Percentiles rank a stretch among this genome's conserved stretches.
These are phyloP conservation scores for Thymallus thymallus DNA, from an alignment of 2,113 vertebrate species.

Conservation along the genomic window DNA sequence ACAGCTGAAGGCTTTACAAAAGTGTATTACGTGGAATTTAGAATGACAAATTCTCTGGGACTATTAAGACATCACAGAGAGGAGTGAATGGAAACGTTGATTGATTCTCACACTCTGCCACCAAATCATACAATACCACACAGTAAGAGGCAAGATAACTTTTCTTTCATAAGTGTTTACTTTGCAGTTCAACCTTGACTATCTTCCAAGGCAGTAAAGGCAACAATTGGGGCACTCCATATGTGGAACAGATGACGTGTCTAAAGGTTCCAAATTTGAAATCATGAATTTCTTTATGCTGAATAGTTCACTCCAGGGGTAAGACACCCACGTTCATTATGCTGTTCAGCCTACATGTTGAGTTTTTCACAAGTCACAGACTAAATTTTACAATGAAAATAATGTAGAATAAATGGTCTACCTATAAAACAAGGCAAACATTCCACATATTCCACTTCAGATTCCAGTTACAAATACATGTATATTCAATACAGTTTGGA, in stretches of 20 bases:
- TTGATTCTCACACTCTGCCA: constrained; percentile 11
- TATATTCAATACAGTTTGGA: background rate
- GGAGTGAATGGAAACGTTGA: constrained; percentile 24
- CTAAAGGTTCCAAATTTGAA: constrained; percentile 42
- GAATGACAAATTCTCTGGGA: constrained; percentile 4
- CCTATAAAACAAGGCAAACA: background rate
- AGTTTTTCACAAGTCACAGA: constrained; percentile 3
- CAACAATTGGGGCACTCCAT: constrained; percentile 41
- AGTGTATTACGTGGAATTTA: background rate
- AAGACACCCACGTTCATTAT: constrained; percentile 19
- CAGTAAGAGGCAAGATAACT: background rate
- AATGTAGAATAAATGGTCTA: background rate
- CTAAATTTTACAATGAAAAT: background rate
- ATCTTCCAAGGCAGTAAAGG: constrained; percentile 59
- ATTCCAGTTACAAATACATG: background rate
- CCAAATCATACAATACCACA: constrained; percentile 7
- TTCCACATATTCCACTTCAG: background rate
- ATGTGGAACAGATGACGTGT: constrained; percentile 48
- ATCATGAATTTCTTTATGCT: constrained; percentile 23
- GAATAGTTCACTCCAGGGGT: constrained; percentile 24
- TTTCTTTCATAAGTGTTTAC: constrained; percentile 24
- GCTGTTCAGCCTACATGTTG: constrained; percentile 56
- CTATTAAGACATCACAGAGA: constrained; percentile 14
- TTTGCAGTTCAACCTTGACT: constrained; percentile 38
- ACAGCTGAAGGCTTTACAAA: background rate